Evolutionary conservation across 2,888 invertebrate species (phyloP), one percentile per base, ranked within the genome.

Genomic region (Aleiodes leptofemur): DNA sequence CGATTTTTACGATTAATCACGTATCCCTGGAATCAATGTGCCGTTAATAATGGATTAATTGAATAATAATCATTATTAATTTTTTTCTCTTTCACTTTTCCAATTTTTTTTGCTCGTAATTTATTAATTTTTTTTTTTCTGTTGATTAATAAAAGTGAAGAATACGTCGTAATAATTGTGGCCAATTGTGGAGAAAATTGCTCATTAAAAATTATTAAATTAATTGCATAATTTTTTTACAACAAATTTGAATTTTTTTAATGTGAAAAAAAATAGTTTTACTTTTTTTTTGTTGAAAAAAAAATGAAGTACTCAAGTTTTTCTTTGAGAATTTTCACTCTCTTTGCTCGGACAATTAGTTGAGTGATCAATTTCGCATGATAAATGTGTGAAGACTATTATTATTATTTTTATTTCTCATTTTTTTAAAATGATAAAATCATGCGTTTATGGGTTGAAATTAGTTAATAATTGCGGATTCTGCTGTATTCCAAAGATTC

Each of bases 401-500:
- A 34, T 34, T 72, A 48, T 68, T 31, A 56, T 51, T 56, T 3
- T 72, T 48, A 31, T 43, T 69, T 43, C 43, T 9, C 43, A 43
- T 43, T 43, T 43, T 11, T 43, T 64, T 11, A 6, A 23, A 38
- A 48, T 48, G 23, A 43, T 34, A 73, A 76, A 74, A 61, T 76
- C 48, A 38, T 64, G 61, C 29, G 56, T 72, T 72, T 72, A 76
- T 72, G 69, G 70, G 74, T 64, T 64, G 43, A 64, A 48, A 64
- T n/a, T 64, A 76, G 77, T 75, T 78, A 69, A 79, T 79, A 73
- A 59, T 43, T 75, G 80, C 79, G 76, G 59, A 77, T 64, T 78
- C 80, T 79, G 76, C 75, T 77, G 69, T 75, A 74, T 79, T 80
- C 80, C 79, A 79, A 79, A 78, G 80, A 80, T 77, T 80, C 80